Evolutionary conservation across 2,113 vertebrate genomes (phyloP), one percentile per base, ranked within the genome.

Genomic region (Tachuris rubrigastra): DNA sequence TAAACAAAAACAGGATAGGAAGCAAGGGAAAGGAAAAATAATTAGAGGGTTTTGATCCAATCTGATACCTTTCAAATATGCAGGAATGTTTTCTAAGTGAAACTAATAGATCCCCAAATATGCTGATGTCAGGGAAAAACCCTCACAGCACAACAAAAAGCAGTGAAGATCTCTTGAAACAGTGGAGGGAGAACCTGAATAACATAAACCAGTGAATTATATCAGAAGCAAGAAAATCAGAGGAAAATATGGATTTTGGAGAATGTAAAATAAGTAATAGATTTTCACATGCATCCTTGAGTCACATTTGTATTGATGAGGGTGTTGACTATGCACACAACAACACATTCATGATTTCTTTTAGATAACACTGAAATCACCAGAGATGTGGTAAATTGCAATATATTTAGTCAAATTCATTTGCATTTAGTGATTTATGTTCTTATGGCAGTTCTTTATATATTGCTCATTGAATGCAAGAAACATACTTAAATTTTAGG

Each of bases 71-170:
- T 66, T 58, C 46, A 78, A 89, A 62, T 46, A 62, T 78, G 8
- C 16, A 76, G 14, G 62, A 78, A 78, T 71, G 0, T 62, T 78
- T 87, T 74, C 20, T 53, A 66, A 60, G 73, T 66, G 4, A 81
- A 81, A 81, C 5, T 5, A 56, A 50, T 14, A 77, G 7, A 50
- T 28, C 16, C 6, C 3, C 22, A 85, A 78, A 74, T 44, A 69
- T 18, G 52, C 14, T 35, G 16, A 47, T n/a, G 13, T 1, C 5
- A 44, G 3, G 2, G 3, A 18, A 24, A 25, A 31, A 3, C 4
- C 6, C 10, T 14, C 27, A 17, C 24, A 53, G 22, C 53, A 31
- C 16, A 68, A 16, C 4, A 39, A 21, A 59, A 50, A 44, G 8
- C 23, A 7, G 7, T 11, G 4, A 71, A 31, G 18, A 20, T 68